These are phyloP conservation scores for Sarcoramphus papa DNA, from an alignment of 2,797 vertebrate genomes.

Conservation along the genomic window DNA sequence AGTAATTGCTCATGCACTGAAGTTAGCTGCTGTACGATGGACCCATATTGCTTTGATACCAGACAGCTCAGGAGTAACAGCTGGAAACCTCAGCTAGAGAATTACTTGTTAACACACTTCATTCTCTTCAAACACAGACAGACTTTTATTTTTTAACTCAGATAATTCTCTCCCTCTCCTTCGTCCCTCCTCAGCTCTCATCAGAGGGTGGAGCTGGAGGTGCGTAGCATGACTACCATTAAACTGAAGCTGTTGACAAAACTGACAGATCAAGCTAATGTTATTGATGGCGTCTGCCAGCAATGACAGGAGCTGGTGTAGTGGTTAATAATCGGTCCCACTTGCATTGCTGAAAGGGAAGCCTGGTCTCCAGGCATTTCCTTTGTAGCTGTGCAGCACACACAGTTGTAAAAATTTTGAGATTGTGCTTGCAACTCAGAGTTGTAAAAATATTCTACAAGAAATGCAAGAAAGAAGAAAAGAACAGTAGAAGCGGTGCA, in stretches of 20 bases:
- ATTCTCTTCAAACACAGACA: not conserved
- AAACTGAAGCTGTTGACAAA: not conserved
- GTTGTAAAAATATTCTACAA: not conserved
- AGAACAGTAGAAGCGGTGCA: rapidly evolving
- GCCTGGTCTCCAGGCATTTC: not conserved
- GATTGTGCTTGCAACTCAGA: not conserved
- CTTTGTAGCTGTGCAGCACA: not conserved
- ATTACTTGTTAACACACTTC: not conserved
- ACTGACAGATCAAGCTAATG: not conserved
- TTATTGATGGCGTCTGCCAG: not conserved
- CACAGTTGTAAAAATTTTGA: not conserved
- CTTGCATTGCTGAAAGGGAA: not conserved
- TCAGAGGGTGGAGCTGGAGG: not conserved
- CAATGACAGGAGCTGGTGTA: not conserved
- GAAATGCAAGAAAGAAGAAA: not conserved
- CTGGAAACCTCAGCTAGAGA: constrained; percentile 33
- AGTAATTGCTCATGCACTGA: constrained; percentile 28
- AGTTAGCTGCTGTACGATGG: not conserved
- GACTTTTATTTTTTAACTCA: constrained; percentile 21
- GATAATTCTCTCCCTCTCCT: not conserved
- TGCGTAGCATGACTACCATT: not conserved
- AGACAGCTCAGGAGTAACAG: constrained; percentile 44
- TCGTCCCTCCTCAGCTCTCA: not conserved
- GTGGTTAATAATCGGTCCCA: not conserved
- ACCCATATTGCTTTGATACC: constrained; percentile 15